Base-by-base conservation (phyloP, 64 coral and sea anemone species). In the Astreopora myriophthalma region DNA sequence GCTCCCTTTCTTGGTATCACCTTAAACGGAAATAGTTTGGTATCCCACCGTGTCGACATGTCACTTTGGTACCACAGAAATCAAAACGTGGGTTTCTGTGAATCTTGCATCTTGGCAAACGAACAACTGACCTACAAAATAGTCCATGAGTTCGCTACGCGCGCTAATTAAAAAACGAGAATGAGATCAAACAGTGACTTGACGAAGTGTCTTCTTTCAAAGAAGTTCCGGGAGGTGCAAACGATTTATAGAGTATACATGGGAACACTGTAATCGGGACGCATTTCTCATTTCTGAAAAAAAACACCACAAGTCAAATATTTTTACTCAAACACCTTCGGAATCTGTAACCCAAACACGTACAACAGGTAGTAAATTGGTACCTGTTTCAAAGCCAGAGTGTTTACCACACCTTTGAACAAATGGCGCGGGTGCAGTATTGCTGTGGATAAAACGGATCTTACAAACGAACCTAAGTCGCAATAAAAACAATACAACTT, bases 271-370 rank as follows among this genome's bases (percentile, higher is more conserved):
- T 57, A 57, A 20, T 57, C 51, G 14, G 51, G 28, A 4, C n/a
- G 5, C 64, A 6, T 26, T 68, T 68, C 64, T 65, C 86, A 88
- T 98, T 48, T 94, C 65, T 73, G 8, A 51, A 11, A 39, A n/a
- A 26, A 82, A 55, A 36, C 20, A 26, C 61, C 61, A 26, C 61
- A 24, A 6, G 61, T 1, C 49, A 19, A 64, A 24, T 26, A 26
- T 64, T 64, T n/a, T 64, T 17, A 16, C 22, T 24, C 49, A 55
- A 55, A 25, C 23, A n/a, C 5, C 20, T 64, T 26, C 23, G 20
- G 61, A 0, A 24, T 46, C n/a, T 4, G 11, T 46, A 46, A 4
- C 42, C 42, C 42, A 7, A 64, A 64, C 61, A 64, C 61, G 61
- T 64, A 22, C 3, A 64, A 26, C 61, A 64, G 61, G 61, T 26